Conservation (phyloP, 2,888 invertebrate genomes). For the Catocala fraxini region DNA sequence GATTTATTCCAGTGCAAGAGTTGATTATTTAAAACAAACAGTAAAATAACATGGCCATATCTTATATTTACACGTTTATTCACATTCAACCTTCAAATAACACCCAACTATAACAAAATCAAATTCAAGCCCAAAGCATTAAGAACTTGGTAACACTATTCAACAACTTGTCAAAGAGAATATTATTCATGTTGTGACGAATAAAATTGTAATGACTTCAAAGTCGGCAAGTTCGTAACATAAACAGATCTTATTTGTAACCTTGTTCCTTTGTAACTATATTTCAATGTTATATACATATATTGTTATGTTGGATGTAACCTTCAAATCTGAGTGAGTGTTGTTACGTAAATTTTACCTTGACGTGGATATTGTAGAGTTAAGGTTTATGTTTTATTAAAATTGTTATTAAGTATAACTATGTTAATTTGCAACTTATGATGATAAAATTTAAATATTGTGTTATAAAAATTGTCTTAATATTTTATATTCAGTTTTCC, state of each 20-base stretch:
- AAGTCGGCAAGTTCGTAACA: constrained; percentile 35
- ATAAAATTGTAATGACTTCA: constrained; percentile 40
- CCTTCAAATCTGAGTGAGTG: constrained; percentile 25
- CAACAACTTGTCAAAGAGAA: constrained; percentile 27
- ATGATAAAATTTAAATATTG: no score
- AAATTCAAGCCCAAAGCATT: constrained; percentile 6
- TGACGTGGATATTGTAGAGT: neutral
- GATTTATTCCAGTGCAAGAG: no score
- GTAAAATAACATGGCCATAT: no score
- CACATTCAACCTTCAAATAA: no score
- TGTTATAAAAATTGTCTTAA: no score
- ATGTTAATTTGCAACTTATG: no score
- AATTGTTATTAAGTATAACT: no score
- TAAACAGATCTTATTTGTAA: constrained; percentile 48
- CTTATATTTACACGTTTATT: no score
- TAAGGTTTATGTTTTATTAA: neutral
- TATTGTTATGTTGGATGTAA: constrained; percentile 17
- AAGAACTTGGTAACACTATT: constrained; percentile 23
- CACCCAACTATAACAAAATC: no score
- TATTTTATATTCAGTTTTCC: no score
- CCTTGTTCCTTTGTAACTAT: constrained; percentile 26
- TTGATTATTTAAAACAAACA: no score
- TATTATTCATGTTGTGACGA: constrained; percentile 16
- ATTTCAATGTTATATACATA: constrained; percentile 13
- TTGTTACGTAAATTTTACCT: constrained; percentile 40